Evolutionary conservation across 2,888 invertebrate species (phyloP), one percentile per base, ranked within the genome.

Genomic region (Polymixis flavicincta): DNA sequence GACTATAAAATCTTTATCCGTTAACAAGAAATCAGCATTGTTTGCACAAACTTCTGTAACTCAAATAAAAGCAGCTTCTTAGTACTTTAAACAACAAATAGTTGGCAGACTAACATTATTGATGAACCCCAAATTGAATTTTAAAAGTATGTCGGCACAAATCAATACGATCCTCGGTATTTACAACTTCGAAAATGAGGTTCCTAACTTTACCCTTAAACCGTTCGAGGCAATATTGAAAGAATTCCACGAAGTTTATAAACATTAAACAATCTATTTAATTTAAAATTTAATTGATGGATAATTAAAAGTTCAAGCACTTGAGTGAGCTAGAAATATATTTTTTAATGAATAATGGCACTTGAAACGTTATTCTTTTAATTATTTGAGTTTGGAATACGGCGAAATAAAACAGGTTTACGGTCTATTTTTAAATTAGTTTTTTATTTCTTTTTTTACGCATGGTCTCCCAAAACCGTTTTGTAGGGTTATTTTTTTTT

Each of bases 231-330:
- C 74, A 87, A 88, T 87, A 88, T 87, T 83, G 82, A 83, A 90
- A 89, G 88, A 91, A 91, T 89, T 87, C 76, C 71, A 64, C 54
- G 71, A 87, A 89, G 80, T 89, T 85, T 61, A 70, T 74, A 81
- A 89, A 90, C 85, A 90, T 90, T 89, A 82, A 88, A 90, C 86
- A 90, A 91, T 89, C 87, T 82, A 82, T 84, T 87, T 83, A 88
- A 89, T 89, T 88, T 84, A 80, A 88, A 89, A 86, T 87, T 86
- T 90, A 90, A 92, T 92, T 89, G 88, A 87, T 83, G 80, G 75
- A 83, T 89, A 87, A 90, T 90, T 88, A 89, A 87, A 88, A 86
- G 71, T 84, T 78, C 59, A 67, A 42, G 45, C 85, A 86, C 85
- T 83, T 87, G 69, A 83, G 83, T 86, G 73, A 82, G 82, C 37